A percentile compares a stretch with the other conserved stretches of the same genome.
These are phyloP conservation scores for Dallia pectoralis DNA, from an alignment of 2,797 vertebrate genomes.

Conservation along the genomic window DNA sequence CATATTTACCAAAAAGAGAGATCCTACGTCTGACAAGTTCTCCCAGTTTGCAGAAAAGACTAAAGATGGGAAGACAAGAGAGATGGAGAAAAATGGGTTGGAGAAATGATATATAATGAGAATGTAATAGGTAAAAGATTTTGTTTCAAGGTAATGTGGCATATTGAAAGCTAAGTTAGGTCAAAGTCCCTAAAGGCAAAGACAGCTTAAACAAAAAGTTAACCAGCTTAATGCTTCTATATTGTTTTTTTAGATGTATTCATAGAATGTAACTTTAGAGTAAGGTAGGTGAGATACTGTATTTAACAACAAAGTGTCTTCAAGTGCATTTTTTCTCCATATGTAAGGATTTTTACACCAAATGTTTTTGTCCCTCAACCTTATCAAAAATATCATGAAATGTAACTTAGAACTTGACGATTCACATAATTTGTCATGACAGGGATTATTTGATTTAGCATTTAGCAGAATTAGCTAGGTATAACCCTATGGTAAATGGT, in stretches of 20 bases:
- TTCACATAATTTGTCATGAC: not conserved
- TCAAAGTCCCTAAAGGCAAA: not conserved
- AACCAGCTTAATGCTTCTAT: not conserved
- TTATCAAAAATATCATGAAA: too few species aligned
- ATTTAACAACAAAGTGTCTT: too few species aligned
- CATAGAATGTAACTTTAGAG: not conserved
- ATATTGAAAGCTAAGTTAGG: not conserved
- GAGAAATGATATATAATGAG: conserved; percentile 68
- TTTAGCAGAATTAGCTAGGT: not conserved
- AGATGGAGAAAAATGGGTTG: conserved; percentile 39
- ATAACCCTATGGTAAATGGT: not conserved
- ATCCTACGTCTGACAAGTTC: conserved; percentile 66
- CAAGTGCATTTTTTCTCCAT: too few species aligned
- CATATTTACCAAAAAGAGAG: conserved; percentile 70
- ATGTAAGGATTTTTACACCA: too few species aligned
- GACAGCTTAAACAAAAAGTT: not conserved
- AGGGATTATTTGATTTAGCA: not conserved
- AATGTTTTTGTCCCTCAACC: too few species aligned
- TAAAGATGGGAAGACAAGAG: conserved; percentile 44
- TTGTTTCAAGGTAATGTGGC: conserved; percentile 35
- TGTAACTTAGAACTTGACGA: too few species aligned
- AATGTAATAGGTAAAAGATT: conserved; percentile 70
- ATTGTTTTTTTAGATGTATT: not conserved
- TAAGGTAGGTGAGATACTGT: too few species aligned
- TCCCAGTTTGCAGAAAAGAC: conserved; percentile 76